Base-by-base conservation (phyloP, 2,797 vertebrate genomes). In the Lophotriccus pileatus region DNA sequence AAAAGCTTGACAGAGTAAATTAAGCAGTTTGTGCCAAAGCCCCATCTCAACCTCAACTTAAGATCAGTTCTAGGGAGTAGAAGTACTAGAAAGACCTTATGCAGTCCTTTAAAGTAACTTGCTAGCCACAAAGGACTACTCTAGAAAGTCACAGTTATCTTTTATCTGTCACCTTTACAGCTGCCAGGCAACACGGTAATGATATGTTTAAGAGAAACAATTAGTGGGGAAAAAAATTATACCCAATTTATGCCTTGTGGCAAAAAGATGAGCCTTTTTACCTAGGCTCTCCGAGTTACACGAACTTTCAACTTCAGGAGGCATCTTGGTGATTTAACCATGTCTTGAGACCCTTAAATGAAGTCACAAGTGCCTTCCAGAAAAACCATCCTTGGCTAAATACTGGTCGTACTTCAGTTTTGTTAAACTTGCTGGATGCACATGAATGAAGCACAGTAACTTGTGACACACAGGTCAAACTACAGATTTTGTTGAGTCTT, bases 91-190 rank as follows among this genome's bases (percentile, higher is more conserved):
- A 60, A 79, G 41, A 73, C 32, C 22, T 79, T 28, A 59, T 11
- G 2, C n/a, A 84, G 56, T 69, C 58, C 75, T 78, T 81, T 79
- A 84, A 89, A 93, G 63, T 41, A 82, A 77, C 74, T 64, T 64
- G 36, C 60, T 77, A 91, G 59, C 94, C 87, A 84, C 70, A 82
- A 67, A 83, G 46, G 17, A 76, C 90, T 81, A 66, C 66, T 93
- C 77, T 84, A 81, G 77, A 84, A 95, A 94, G 80, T 88, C 91
- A 85, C 66, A 70, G 83, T 84, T 88, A 89, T 67, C 63, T 70
- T 96, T 91, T 70, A 96, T 80, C 91, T 62, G 56, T 75, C 64
- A 90, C 52, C 67, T 91, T 69, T 70, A 87, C 50, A 84, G 56
- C 44, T 74, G 80, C 75, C 63, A 87, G 36, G 80, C 80, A 91